Evolutionary conservation across 2,888 invertebrate genomes (phyloP).

Genomic region (Patella pellucida): DNA sequence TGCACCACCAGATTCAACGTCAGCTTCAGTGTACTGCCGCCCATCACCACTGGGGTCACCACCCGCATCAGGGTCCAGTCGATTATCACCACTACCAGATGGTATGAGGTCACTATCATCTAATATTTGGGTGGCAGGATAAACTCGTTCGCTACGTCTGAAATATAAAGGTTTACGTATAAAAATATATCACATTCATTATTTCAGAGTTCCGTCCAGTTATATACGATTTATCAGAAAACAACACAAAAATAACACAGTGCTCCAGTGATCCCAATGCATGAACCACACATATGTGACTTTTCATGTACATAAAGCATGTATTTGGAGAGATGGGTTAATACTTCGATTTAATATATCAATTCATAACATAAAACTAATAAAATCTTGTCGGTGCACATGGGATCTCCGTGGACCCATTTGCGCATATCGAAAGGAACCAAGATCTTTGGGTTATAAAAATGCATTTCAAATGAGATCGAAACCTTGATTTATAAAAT

Average conservation of each 20-base stretch:
- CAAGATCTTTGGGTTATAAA: too few species aligned
- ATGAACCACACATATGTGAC: background rate
- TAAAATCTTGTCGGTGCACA: too few species aligned
- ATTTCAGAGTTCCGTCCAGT: background rate
- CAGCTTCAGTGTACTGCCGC: background rate
- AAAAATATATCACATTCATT: background rate
- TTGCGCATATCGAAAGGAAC: too few species aligned
- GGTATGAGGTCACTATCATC: background rate
- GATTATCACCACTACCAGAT: background rate
- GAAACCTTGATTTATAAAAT: too few species aligned
- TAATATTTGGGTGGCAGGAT: background rate
- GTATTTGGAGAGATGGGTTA: too few species aligned
- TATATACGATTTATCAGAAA: background rate
- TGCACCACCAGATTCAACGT: background rate
- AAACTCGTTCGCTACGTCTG: background rate
- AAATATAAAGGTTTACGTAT: background rate
- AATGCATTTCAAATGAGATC: too few species aligned
- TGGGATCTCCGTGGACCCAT: too few species aligned
- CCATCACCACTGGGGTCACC: background rate
- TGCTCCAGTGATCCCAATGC: background rate
- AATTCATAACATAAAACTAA: too few species aligned
- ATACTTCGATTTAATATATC: too few species aligned
- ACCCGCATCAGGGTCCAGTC: background rate
- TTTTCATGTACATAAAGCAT: background rate
- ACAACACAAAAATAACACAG: background rate